phyloP scores from a whole-genome alignment of 2,888 invertebrate genomes.

The Tetranychus truncatus region DNA sequence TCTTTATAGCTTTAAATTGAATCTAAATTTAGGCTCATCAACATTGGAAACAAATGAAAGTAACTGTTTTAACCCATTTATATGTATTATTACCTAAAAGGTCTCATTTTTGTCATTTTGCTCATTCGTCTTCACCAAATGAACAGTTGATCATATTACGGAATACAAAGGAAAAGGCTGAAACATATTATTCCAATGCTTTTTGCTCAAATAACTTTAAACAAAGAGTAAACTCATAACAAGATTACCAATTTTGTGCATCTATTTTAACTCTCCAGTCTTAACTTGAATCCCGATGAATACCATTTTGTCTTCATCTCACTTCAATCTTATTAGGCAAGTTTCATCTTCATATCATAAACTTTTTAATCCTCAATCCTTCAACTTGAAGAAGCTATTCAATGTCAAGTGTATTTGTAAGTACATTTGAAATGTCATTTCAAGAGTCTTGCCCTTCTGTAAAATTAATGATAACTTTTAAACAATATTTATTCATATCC shows the following conservation, averaged over 20 bases:
- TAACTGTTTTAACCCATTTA: not conserved
- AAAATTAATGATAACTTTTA: too few relatives aligned
- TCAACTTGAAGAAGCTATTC: too few relatives aligned
- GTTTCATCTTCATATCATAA: not conserved
- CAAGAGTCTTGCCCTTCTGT: too few relatives aligned
- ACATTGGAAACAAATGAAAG: not conserved
- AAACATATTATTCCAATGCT: too few relatives aligned
- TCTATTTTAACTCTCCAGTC: not conserved
- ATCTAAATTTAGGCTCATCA: not conserved
- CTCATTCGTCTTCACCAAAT: not conserved
- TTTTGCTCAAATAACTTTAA: too few relatives aligned
- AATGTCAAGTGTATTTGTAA: too few relatives aligned
- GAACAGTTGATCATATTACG: too few relatives aligned
- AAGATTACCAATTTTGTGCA: not conserved
- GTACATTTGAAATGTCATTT: too few relatives aligned
- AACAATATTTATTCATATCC: too few relatives aligned
- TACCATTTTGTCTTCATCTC: not conserved
- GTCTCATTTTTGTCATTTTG: not conserved
- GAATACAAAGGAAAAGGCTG: too few relatives aligned
- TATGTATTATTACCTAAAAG: not conserved
- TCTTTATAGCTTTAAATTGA: not conserved
- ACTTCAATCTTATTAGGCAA: not conserved
- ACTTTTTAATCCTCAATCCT: not conserved
- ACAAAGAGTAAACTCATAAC: not conserved
- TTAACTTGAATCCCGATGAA: not conserved